Conservation (phyloP, 2,797 vertebrate genomes). For the Podarcis siculus region DNA sequence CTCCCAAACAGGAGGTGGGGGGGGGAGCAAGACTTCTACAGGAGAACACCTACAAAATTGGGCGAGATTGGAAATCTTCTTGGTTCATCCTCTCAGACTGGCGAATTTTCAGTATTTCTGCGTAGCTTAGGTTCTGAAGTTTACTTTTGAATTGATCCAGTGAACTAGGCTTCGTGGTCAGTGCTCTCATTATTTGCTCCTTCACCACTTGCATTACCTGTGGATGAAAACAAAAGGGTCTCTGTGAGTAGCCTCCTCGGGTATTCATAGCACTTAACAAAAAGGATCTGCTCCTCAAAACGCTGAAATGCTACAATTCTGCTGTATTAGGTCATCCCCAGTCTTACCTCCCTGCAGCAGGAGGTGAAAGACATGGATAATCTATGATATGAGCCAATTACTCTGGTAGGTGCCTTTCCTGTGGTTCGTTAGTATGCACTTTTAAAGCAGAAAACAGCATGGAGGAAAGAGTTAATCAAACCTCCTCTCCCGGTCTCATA, state of each 20-base stretch:
- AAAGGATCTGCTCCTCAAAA: neutral
- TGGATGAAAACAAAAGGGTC: constrained; percentile 49
- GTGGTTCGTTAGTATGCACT: neutral
- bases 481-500: neutral
- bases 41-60: constrained; percentile 90
- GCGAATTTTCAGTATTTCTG: constrained; percentile 99
- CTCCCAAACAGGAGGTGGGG: neutral
- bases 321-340: neutral
- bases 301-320: neutral
- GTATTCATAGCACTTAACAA: neutral
- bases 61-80: constrained; percentile 98
- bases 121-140: constrained; percentile 98
- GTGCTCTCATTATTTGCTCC: constrained; percentile 98
- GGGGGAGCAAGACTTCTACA: accelerated
- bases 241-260: neutral
- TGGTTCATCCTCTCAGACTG: constrained; percentile 99
- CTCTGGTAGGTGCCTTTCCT: neutral
- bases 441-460: neutral
- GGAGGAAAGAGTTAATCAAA: neutral
- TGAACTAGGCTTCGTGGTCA: constrained; percentile 98
- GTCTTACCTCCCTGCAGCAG: neutral
- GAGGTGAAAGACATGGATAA: neutral
- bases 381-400: neutral
- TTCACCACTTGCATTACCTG: constrained; percentile 99
- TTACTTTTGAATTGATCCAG: constrained; percentile 99